A percentile compares a stretch with the other conserved stretches of the same genome.
Conservation (phyloP, 2,888 invertebrate species). For the Hyposoter dolosus region DNA sequence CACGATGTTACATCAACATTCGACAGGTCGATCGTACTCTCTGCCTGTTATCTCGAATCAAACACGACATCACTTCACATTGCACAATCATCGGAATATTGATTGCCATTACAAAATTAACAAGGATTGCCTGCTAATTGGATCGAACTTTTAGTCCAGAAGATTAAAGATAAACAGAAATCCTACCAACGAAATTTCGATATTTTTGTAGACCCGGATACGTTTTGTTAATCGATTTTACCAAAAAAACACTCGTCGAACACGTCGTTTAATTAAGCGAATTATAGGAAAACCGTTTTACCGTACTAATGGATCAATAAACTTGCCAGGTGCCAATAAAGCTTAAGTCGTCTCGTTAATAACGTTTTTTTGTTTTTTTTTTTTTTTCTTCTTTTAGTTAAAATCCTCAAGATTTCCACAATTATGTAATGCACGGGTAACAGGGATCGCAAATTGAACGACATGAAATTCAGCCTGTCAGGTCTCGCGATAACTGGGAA, state of each 20-base stretch:
- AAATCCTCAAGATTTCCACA: background rate
- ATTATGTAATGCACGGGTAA: constrained; percentile 2
- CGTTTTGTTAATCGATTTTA: too few relatives aligned
- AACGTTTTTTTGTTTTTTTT: background rate
- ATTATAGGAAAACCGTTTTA: background rate
- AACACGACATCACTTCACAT: background rate
- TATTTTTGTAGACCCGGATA: too few relatives aligned
- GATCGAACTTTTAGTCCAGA: background rate
- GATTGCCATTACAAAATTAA: background rate
- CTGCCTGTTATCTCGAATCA: background rate
- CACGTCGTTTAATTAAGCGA: background rate
- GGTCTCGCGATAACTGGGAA: constrained; percentile 46
- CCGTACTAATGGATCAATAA: background rate
- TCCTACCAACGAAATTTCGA: too few relatives aligned
- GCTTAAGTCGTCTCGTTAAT: background rate
- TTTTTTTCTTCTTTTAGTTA: background rate
- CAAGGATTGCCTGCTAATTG: background rate
- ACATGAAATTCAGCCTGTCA: constrained; percentile 37
- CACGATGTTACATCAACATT: background rate
- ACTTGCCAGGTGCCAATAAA: background rate
- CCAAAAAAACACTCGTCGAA: background rate
- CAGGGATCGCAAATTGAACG: background rate
- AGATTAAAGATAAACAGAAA: background rate
- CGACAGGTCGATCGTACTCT: background rate
- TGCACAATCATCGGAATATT: background rate